Percentiles rank a stretch among this genome's conserved stretches.
Conservation (phyloP, 2,888 invertebrate species). For the Sinelater perroti region DNA sequence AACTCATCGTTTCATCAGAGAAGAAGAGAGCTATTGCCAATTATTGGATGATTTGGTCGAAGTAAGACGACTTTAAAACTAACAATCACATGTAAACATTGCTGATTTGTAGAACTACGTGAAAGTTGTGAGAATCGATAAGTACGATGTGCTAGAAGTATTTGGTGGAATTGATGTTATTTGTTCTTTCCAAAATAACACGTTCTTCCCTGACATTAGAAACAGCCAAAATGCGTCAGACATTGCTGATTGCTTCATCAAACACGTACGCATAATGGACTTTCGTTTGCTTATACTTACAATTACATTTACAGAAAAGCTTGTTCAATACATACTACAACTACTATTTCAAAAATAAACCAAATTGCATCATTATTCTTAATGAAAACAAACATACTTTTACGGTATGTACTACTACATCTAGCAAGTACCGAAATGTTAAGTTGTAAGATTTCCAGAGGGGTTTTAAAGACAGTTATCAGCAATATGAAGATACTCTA, state of each 20-base stretch:
- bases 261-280: slow-evolving; percentile 29
- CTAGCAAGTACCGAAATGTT: background rate
- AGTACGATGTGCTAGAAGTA: slow-evolving; percentile 14
- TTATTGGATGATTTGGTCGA: slow-evolving; percentile 15
- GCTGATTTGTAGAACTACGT: slow-evolving; percentile 18
- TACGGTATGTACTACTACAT: slow-evolving; percentile 9
- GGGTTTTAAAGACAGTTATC: background rate
- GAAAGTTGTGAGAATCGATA: background rate
- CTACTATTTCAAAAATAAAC: slow-evolving; percentile 19
- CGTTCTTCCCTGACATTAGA: slow-evolving; percentile 10
- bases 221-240: background rate
- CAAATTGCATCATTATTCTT: slow-evolving; percentile 17
- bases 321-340: slow-evolving; percentile 23
- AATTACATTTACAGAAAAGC: slow-evolving; percentile 17
- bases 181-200: slow-evolving; percentile 22
- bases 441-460: background rate
- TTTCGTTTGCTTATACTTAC: no score
- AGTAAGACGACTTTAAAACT: background rate
- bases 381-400: slow-evolving; percentile 19
- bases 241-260: slow-evolving; percentile 22
- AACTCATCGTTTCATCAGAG: slow-evolving; percentile 6
- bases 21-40: slow-evolving; percentile 18
- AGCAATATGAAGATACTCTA: background rate
- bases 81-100: background rate
- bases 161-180: slow-evolving; percentile 22